Conservation (phyloP, 1,140 invertebrate species). For the Drosophila quadrilineata region DNA sequence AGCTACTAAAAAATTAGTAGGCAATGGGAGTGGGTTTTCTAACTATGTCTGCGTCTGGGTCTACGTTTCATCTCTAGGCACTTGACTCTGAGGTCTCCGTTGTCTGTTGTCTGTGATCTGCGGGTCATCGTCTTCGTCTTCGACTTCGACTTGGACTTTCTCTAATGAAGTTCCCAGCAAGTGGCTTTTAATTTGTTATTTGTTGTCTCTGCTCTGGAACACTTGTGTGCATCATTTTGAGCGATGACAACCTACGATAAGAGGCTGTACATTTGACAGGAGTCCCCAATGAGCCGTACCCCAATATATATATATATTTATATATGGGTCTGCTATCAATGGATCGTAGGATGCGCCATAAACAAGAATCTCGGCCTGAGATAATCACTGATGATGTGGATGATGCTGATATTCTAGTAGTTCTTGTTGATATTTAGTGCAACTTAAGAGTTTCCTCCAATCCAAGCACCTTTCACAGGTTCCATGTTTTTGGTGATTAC, state of each 20-base stretch:
- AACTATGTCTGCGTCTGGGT: not conserved
- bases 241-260: slow-evolving; percentile 67
- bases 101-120: slow-evolving; percentile 17
- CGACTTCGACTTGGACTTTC: too few relatives aligned
- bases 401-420: slow-evolving; percentile 1
- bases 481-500: slow-evolving; percentile 66
- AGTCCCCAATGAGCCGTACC: slow-evolving; percentile 41
- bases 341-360: slow-evolving; percentile 57
- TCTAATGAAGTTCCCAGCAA: slow-evolving; percentile 68
- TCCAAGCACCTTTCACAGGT: slow-evolving; percentile 65
- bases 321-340: slow-evolving; percentile 50
- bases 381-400: slow-evolving; percentile 34
- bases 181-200: slow-evolving; percentile 61
- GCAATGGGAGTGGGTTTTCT: slow-evolving; percentile 9
- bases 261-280: slow-evolving; percentile 65
- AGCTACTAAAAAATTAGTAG: slow-evolving; percentile 73
- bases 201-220: slow-evolving; percentile 10
- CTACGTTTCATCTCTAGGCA: too few relatives aligned
- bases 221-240: slow-evolving; percentile 30
- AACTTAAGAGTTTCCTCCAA: slow-evolving; percentile 35
- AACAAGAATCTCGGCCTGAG: slow-evolving; percentile 38
- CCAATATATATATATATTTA: too few relatives aligned
- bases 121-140: slow-evolving; percentile 42
- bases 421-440: slow-evolving; percentile 17
- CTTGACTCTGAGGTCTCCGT: not conserved